These are phyloP conservation scores for Tricholaema leucomelas DNA, from an alignment of 2,113 vertebrate species.

Conservation along the genomic window DNA sequence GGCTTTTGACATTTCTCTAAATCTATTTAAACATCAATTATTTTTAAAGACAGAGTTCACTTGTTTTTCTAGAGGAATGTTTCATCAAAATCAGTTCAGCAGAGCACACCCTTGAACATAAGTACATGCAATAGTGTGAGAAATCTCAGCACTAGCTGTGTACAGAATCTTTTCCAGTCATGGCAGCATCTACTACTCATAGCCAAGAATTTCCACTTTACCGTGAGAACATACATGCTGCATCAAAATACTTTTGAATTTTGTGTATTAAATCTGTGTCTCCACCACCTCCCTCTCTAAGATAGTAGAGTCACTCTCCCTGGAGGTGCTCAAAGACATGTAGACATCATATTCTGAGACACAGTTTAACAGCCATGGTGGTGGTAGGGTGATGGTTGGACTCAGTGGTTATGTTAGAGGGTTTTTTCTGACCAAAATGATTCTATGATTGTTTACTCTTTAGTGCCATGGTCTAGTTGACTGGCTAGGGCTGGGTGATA, in stretches of 20 bases:
- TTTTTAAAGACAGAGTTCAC: neutral
- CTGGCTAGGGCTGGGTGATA: no score
- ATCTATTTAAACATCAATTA: neutral
- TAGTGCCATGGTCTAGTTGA: no score
- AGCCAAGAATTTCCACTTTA: neutral
- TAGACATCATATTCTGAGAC: no score
- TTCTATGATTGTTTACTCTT: neutral
- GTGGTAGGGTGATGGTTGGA: no score
- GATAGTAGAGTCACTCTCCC: no score
- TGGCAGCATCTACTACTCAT: neutral
- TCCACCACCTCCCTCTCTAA: neutral
- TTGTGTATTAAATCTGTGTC: accelerated
- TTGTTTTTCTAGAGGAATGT: neutral
- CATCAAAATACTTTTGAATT: neutral
- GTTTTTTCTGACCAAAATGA: no score
- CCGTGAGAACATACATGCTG: accelerated
- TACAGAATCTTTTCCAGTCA: neutral
- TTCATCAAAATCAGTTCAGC: neutral
- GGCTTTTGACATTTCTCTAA: neutral
- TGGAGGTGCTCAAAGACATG: no score
- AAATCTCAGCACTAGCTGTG: neutral
- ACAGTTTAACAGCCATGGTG: no score
- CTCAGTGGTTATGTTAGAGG: no score
- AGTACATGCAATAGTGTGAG: neutral
- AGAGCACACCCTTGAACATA: neutral